Evolutionary conservation across 2,113 vertebrate species (phyloP), one percentile per base, ranked within the genome.

Genomic region (Pycnonotus jocosus): DNA sequence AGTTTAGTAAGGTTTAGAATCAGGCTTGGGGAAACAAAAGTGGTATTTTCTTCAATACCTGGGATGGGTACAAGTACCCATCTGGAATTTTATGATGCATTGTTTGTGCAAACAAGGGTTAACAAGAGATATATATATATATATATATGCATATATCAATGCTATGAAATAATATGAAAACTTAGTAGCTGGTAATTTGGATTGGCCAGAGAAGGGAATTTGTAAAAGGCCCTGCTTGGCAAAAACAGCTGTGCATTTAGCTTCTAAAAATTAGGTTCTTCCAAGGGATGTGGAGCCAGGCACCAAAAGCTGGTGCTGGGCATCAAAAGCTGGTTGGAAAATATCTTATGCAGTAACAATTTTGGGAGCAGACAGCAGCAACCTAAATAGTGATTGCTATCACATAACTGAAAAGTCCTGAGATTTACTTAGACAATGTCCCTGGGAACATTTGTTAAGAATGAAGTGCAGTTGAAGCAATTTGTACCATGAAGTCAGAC

Each of bases 401-500:
- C 91, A 76, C 68, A n/a, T 70, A 88, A 69, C 81, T 88, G 84
- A 88, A 66, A 66, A 82, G 85, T 95, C 87, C 81, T 81, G 69
- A 87, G 57, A 87, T 91, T 89, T 93, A 61, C 65, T 95, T 90
- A 86, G 84, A 85, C 91, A 90, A 65, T 30, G 62, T 94, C 78
- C 47, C 45, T 76, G 60, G 54, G 54, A 95, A 54, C 74, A 60
- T 88, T 90, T 0, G 17, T 88, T 94, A 83, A 80, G 87, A 92
- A 82, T 31, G 76, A 95, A 90, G 82, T 66, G 62, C 81, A 78
- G 38, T 94, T 90, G 90, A 81, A 95, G 81, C 82, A 93, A 93
- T 96, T 92, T 88, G 81, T 97, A 82, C 60, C 68, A 74, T 77
- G 72, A 93, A 94, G 72, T 92, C 92, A 96, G 87, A 92, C 69